Evolutionary conservation across 2,888 invertebrate genomes (phyloP).

Genomic region (Cynaeus angustus): DNA sequence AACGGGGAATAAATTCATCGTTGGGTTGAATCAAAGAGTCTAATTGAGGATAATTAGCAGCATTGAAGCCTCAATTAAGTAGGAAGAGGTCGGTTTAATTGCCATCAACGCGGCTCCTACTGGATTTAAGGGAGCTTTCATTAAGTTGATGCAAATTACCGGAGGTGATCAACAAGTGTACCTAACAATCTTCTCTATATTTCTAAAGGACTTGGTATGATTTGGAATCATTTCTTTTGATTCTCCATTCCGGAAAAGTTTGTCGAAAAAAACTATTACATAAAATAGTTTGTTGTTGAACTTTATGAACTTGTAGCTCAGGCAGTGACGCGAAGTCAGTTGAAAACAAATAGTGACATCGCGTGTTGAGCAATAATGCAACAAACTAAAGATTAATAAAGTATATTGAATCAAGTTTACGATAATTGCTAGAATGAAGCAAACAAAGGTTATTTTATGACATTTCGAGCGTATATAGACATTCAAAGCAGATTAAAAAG

Average conservation of each 20-base stretch:
- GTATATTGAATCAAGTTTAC: constrained; percentile 40
- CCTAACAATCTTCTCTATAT: neutral
- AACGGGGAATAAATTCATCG: too few species aligned
- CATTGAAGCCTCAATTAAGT: constrained; percentile 39
- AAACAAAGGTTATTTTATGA: constrained; percentile 34
- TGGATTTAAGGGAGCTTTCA: constrained; percentile 2
- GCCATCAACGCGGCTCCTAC: constrained; percentile 6
- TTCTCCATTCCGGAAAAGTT: neutral
- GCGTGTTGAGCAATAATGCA: constrained; percentile 36
- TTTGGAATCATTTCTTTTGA: neutral
- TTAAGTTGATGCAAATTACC: constrained; percentile 12
- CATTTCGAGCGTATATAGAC: constrained; percentile 17
- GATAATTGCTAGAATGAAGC: constrained; percentile 32
- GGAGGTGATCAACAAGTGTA: constrained; percentile 35
- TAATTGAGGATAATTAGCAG: constrained; percentile 33
- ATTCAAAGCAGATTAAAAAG: constrained; percentile 20
- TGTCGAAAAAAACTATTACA: constrained; percentile 3
- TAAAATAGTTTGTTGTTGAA: constrained; percentile 34
- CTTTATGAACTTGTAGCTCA: constrained; percentile 33
- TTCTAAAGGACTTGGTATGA: neutral
- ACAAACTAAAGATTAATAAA: constrained; percentile 40
- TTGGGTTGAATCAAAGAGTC: constrained; percentile 15
- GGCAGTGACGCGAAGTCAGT: constrained; percentile 22
- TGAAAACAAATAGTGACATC: constrained; percentile 25
- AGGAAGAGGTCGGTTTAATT: constrained; percentile 37